Conservation (phyloP, 2,113 vertebrate genomes). For the Eubucco bourcierii region DNA sequence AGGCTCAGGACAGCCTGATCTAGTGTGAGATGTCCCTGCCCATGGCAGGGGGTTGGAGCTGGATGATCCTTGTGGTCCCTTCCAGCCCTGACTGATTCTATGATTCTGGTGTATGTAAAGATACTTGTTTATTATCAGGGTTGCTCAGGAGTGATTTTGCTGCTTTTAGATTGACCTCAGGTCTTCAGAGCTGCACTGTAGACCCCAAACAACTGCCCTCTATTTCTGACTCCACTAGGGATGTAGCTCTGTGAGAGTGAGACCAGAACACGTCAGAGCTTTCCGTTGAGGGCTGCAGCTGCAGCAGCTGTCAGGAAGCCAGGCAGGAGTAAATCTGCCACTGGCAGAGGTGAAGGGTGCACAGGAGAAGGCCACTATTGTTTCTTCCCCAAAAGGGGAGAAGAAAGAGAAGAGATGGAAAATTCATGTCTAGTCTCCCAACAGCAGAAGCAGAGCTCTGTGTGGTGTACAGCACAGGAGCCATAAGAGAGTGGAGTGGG, state of each 20-base stretch:
- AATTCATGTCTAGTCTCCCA: not conserved
- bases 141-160: not conserved
- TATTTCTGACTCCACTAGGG: not conserved
- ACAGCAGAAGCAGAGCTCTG: not conserved
- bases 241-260: not conserved
- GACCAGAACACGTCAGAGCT: fast-evolving
- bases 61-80: no score
- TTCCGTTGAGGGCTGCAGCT: not conserved
- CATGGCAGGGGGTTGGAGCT: no score
- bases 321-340: conserved; percentile 50
- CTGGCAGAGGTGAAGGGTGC: not conserved
- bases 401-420: not conserved
- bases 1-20: no score
- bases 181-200: not conserved
- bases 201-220: not conserved
- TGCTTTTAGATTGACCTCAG: not conserved
- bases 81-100: no score
- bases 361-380: not conserved
- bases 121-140: not conserved
- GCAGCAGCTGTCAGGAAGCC: conserved; percentile 51
- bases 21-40: no score
- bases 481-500: not conserved
- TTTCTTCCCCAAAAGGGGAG: not conserved
- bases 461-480: fast-evolving
- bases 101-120: no score